Evolutionary conservation across 2,888 invertebrate species (phyloP).

Genomic region (Diogma glabrata): DNA sequence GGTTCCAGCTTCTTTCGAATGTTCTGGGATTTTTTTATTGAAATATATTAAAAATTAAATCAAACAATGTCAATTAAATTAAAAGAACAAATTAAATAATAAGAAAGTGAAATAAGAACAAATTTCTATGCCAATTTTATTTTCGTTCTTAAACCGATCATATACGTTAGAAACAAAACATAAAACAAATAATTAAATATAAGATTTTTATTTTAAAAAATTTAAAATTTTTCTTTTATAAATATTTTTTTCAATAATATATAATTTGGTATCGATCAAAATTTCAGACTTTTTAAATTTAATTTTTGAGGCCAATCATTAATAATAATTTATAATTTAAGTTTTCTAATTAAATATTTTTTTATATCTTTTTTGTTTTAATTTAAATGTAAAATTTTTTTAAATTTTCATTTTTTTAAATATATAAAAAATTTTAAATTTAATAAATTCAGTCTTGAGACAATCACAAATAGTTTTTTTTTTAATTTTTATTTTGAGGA

Average conservation of each 20-base stretch:
- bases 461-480: slow-evolving; percentile 26
- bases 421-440: slow-evolving; percentile 14
- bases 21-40: no score
- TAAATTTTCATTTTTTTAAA: slow-evolving; percentile 17
- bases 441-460: slow-evolving; percentile 27
- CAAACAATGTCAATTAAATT: no score
- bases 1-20: no score
- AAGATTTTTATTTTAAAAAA: slow-evolving; percentile 1
- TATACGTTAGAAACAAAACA: no score
- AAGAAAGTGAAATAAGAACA: no score
- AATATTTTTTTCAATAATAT: slow-evolving; percentile 10
- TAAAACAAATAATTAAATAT: no score
- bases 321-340: slow-evolving; percentile 9
- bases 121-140: slow-evolving; percentile 4
- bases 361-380: slow-evolving; percentile 10
- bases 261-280: slow-evolving; percentile 21
- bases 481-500: slow-evolving; percentile 19
- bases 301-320: slow-evolving; percentile 21
- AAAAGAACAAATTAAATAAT: no score
- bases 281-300: slow-evolving; percentile 20
- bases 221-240: slow-evolving; percentile 1
- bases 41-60: no score
- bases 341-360: slow-evolving; percentile 10
- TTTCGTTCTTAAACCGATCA: no score
- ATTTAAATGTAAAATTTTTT: slow-evolving; percentile 10